Evolutionary conservation across 2,888 invertebrate genomes (phyloP), one percentile per base, ranked within the genome.

Genomic region (Mesorhabditis belari): DNA sequence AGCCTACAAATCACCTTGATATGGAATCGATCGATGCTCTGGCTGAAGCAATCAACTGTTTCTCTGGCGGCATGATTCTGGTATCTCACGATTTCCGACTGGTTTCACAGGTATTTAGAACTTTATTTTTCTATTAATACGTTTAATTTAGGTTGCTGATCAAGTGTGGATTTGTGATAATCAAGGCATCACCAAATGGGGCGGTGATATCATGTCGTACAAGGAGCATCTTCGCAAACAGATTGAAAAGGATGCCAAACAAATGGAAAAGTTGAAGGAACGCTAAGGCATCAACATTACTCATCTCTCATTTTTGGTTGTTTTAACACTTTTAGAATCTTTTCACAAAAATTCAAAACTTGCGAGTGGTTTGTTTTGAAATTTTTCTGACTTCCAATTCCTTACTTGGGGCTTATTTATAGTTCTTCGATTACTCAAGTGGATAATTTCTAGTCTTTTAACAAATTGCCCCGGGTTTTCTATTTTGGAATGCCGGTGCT

Each of bases 91-190:
- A 99, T 87, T 98, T 98, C 87, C 87, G 98, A 83, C 88, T 98
- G 59, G 98, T 98, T 69, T 92, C 90, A 84, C 96, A 98, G 88
- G 95, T 94, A 12, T 23, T 49, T 57, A 17, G 12, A n/a, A 17
- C n/a, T 35, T 17, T 9, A 21, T 19, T 52, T 50, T 17, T 23
- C n/a, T 19, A 17, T 25, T 17, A 54, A 26, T 1, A 29, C 24
- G 19, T 54, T 6, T 51, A 9, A 58, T 66, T 25, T 70, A 95
- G 94, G 96, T 98, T 29, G 96, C 96, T 9, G 90, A 98, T 82
- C 93, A 94, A 84, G 96, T 98, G 82, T 99, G 96, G 98, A 89
- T 98, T 52, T 99, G 98, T 83, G 95, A 96, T 83, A 90, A 98
- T 69, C 90, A 89, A 78, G 88, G 89, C 4, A 89, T 93, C 59